Percentiles rank a stretch among this genome's conserved stretches.
These are phyloP conservation scores for Callocephalon fimbriatum DNA, from an alignment of 2,113 vertebrate species.

Conservation along the genomic window DNA sequence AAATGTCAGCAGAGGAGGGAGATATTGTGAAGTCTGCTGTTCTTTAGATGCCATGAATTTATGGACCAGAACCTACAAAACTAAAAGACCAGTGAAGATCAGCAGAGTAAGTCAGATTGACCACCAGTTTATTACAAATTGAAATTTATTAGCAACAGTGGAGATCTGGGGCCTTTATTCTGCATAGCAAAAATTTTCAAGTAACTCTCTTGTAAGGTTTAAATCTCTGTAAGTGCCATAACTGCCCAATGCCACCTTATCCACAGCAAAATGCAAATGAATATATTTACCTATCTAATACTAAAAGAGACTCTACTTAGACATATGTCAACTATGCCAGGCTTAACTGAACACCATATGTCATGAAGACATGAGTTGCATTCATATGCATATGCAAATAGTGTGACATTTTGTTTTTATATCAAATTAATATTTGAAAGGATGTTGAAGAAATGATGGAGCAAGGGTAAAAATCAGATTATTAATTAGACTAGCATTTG, in stretches of 20 bases:
- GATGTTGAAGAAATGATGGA: not conserved
- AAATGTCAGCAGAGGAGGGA: not conserved
- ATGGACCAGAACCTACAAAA: not conserved
- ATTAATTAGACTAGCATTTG: not conserved
- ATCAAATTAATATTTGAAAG: slow-evolving; percentile 10
- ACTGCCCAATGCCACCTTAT: not conserved
- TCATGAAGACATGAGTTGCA: not conserved
- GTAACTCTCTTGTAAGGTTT: not conserved
- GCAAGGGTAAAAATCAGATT: not conserved
- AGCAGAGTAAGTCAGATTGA: not conserved
- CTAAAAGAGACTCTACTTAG: not conserved
- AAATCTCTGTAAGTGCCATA: not conserved
- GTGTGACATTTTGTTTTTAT: not conserved
- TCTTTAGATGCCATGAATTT: not conserved
- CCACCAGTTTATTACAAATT: not conserved
- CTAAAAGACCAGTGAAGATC: not conserved
- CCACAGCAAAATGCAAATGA: not conserved
- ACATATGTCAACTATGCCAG: slow-evolving; percentile 8
- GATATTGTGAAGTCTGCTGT: not conserved
- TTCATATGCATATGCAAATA: not conserved
- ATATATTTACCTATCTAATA: slow-evolving; percentile 21
- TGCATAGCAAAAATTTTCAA: not conserved
- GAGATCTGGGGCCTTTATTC: not conserved
- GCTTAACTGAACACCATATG: slow-evolving; percentile 31
- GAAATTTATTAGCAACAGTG: not conserved